Evolutionary conservation across 2,113 vertebrate genomes (phyloP).

Genomic region (Campylomormyrus numenius): DNA sequence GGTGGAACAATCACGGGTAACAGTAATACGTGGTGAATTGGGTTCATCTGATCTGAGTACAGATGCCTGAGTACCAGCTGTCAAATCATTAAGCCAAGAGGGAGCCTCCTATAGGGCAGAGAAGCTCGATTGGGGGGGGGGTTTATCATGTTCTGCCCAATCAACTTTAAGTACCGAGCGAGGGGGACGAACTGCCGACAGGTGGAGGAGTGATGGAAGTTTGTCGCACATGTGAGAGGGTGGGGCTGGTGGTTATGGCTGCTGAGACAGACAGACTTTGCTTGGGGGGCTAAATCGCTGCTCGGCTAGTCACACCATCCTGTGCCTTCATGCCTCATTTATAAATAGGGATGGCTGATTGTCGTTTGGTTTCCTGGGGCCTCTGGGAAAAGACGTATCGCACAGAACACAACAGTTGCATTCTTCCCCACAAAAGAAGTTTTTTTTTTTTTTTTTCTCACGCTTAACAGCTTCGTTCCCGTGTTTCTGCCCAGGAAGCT

Average conservation of each 20-base stretch:
- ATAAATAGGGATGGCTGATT: background rate
- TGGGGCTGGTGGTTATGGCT: background rate
- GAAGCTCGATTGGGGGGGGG: background rate
- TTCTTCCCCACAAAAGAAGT: background rate
- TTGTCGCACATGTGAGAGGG: background rate
- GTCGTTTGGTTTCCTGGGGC: background rate
- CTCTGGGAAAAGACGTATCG: background rate
- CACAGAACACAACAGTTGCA: background rate
- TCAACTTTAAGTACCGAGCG: background rate
- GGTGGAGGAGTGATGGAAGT: background rate
- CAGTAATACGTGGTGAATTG: background rate
- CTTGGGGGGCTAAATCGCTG: background rate
- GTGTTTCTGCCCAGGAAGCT: background rate
- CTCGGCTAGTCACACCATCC: background rate
- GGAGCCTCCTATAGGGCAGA: background rate
- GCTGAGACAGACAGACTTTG: background rate
- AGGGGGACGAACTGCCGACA: background rate
- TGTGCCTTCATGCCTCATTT: background rate
- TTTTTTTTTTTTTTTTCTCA: background rate
- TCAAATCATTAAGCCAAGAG: background rate
- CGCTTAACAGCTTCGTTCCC: background rate
- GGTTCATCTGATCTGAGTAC: background rate
- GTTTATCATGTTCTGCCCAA: background rate
- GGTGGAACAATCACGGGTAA: background rate
- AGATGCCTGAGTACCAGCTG: background rate